Conservation (phyloP, 2,797 vertebrate species). For the Acrocephalus scirpaceus region DNA sequence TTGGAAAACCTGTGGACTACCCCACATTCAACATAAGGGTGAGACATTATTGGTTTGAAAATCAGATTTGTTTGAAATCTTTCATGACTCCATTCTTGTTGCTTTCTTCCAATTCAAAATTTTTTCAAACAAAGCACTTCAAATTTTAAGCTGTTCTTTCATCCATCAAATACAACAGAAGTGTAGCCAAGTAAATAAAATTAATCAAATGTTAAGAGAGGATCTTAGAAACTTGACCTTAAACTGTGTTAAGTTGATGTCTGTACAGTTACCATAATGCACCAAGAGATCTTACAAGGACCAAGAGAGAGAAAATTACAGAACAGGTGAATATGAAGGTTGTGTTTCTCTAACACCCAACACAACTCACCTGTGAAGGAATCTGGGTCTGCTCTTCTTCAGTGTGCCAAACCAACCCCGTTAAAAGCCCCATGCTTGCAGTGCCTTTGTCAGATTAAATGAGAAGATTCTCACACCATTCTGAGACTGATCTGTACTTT, state of each 20-base stretch:
- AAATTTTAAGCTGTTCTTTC: neutral
- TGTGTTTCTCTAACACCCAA: neutral
- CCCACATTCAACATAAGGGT: neutral
- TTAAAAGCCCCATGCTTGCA: neutral
- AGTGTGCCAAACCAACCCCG: neutral
- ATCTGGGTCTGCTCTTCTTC: neutral
- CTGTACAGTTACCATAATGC: neutral
- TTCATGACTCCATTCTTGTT: neutral
- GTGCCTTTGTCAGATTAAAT: neutral
- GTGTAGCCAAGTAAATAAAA: neutral
- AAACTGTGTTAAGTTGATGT: neutral
- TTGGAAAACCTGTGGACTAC: neutral
- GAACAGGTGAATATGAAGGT: neutral
- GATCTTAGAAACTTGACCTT: neutral
- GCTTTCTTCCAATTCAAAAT: neutral
- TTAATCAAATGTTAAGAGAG: neutral
- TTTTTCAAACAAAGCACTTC: neutral
- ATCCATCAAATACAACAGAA: neutral
- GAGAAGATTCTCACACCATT: neutral
- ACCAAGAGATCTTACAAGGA: neutral
- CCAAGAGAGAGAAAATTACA: neutral
- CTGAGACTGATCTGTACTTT: neutral
- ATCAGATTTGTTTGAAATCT: neutral
- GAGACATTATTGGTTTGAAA: neutral
- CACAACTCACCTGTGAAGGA: neutral